phyloP scores from a whole-genome alignment of 2,888 invertebrate species.

The Athalia rosae region DNA sequence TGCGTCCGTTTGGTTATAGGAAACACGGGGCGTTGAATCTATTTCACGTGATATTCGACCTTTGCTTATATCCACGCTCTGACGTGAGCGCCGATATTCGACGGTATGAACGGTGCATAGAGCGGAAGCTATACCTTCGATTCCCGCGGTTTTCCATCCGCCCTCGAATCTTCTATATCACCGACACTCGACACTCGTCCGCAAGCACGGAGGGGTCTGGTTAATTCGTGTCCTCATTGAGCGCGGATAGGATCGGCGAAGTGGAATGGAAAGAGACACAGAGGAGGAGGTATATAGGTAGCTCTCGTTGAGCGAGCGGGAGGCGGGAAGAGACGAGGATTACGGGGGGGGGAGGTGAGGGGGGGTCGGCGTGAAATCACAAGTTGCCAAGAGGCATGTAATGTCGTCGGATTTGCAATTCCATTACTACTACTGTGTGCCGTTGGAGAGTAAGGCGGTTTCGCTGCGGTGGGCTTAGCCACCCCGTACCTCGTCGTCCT shows the following conservation, averaged over 20 bases:
- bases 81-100: not conserved
- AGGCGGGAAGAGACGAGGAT: slow-evolving; percentile 26
- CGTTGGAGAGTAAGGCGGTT: slow-evolving; percentile 52
- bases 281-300: slow-evolving; percentile 45
- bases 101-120: slow-evolving; percentile 2
- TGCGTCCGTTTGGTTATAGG: too few relatives aligned
- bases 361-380: slow-evolving; percentile 66
- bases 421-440: slow-evolving; percentile 65
- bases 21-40: too few relatives aligned
- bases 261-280: slow-evolving; percentile 53
- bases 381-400: slow-evolving; percentile 71
- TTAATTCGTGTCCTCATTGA: slow-evolving; percentile 60
- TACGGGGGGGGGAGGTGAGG: slow-evolving; percentile 30
- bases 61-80: not conserved
- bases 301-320: slow-evolving; percentile 25
- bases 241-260: slow-evolving; percentile 43
- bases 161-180: too few relatives aligned
- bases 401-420: slow-evolving; percentile 71
- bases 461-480: slow-evolving; percentile 38
- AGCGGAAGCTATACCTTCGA: not conserved
- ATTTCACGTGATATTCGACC: too few relatives aligned
- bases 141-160: slow-evolving; percentile 44
- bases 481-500: not conserved
- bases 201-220: slow-evolving; percentile 52
- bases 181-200: slow-evolving; percentile 29